Evolutionary conservation across 2,797 vertebrate genomes (phyloP).

Genomic region (Lates japonicus): DNA sequence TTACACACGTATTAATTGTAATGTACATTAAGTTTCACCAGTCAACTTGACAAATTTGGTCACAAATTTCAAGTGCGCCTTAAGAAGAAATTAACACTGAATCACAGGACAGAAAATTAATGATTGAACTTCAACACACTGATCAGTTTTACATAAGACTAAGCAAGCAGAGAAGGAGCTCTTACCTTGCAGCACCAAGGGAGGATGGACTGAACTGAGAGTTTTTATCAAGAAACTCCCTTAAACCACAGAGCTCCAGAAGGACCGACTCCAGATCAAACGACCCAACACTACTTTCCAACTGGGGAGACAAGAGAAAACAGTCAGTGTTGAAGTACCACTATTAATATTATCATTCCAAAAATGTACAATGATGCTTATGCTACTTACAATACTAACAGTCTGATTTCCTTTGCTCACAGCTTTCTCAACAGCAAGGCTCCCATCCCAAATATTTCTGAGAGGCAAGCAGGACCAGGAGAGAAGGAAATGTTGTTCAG

Average conservation of each 20-base stretch:
- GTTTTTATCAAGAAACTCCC: slow-evolving; percentile 96
- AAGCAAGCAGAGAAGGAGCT: not conserved
- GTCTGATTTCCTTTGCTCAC: slow-evolving; percentile 92
- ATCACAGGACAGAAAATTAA: not conserved
- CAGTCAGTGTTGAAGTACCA: not conserved
- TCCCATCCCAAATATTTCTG: slow-evolving; percentile 99
- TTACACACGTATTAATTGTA: not conserved
- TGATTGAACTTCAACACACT: not conserved
- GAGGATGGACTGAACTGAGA: slow-evolving; percentile 94
- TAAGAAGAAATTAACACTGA: not conserved
- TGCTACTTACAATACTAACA: slow-evolving; percentile 89
- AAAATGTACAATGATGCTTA: not conserved
- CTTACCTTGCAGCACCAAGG: slow-evolving; percentile 91
- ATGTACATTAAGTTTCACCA: not conserved
- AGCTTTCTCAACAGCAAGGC: slow-evolving; percentile 91
- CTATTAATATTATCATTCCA: not conserved
- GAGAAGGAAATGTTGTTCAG: slow-evolving; percentile 13
- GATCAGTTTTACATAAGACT: not conserved
- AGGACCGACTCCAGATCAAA: slow-evolving; percentile 90
- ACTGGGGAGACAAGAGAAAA: slow-evolving; percentile 66
- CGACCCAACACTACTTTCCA: slow-evolving; percentile 92
- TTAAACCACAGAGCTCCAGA: slow-evolving; percentile 91
- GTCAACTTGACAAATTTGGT: not conserved
- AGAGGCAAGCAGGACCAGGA: slow-evolving; percentile 38
- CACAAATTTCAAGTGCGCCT: not conserved